Base-by-base conservation (phyloP, 2,888 invertebrate genomes). In the Subacronicta megacephala region DNA sequence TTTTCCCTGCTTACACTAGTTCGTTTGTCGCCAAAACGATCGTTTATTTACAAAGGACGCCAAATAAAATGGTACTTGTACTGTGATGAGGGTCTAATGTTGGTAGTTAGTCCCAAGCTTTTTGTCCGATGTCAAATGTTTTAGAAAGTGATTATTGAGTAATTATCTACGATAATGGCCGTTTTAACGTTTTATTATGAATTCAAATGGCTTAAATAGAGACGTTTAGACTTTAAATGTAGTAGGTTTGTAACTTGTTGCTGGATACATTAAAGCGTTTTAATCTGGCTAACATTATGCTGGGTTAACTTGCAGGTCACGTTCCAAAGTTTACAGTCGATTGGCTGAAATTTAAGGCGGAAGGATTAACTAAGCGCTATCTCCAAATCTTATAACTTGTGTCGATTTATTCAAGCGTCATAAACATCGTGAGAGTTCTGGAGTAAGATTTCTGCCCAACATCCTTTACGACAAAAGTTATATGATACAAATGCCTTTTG, bases 1-100 rank as follows among this genome's bases (percentile, higher is more conserved):
- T 89, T 87, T 86, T 83, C 71, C 70, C 52, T 77, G 76, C 75
- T 75, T 72, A 73, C 75, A 75, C 75, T 79, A 81, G 73, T 79
- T 78, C 65, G 72, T 78, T 77, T 72, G 73, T 72, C 72, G 59
- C 50, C 43, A 57, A 73, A 73, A 74, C 75, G 73, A 76, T 66
- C 74, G 66, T 73, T 81, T 79, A 74, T 70, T 72, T 68, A 67
- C 65, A 63, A 60, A 75, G 65, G 67, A 58, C 70, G 56, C 68
- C 50, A 55, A 62, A 74, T 73, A 71, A 69, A 74, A 72, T 45
- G 63, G 55, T 54, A 56, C 55, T 68, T 68, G 64, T 67, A 62
- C 65, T 53, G 59, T 77, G 74, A 76, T 71, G 75, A 77, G 70
- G 75, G 75, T 70, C 72, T 72, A 66, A 77, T 75, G 81, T 65